Conservation (phyloP, 2,113 vertebrate genomes). For the Junco hyemalis region DNA sequence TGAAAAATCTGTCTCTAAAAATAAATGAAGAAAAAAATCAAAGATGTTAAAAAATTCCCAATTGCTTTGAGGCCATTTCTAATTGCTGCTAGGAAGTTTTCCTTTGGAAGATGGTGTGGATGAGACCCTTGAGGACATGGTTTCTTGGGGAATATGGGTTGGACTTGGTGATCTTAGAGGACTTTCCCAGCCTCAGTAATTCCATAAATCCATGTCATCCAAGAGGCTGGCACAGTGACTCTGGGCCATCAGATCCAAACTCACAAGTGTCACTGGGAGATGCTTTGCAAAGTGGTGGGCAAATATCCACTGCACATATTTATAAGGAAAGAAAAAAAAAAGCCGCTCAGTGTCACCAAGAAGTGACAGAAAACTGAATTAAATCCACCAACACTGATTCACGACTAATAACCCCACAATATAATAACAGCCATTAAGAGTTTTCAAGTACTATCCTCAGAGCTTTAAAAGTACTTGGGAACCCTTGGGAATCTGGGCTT, state of each 20-base stretch:
- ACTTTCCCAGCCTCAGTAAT: neutral
- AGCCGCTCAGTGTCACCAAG: neutral
- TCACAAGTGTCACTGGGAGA: neutral
- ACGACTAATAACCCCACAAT: neutral
- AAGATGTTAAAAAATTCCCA: neutral
- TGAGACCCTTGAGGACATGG: neutral
- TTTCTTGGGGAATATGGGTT: neutral
- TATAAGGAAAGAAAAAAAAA: neutral
- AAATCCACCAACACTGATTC: neutral
- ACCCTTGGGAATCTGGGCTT: neutral
- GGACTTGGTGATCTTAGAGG: neutral
- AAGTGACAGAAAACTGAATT: neutral
- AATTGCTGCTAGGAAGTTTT: neutral
- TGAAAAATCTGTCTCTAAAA: neutral
- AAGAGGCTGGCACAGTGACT: neutral
- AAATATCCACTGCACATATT: neutral
- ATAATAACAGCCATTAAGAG: neutral
- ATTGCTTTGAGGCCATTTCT: neutral
- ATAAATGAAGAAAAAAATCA: neutral
- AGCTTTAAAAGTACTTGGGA: neutral
- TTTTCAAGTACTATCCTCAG: neutral
- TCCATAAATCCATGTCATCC: neutral
- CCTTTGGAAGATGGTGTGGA: neutral
- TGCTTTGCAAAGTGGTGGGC: neutral
- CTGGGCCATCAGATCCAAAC: neutral